phyloP scores from a whole-genome alignment of 2,113 vertebrate species.

The Ailuropoda melanoleuca region DNA sequence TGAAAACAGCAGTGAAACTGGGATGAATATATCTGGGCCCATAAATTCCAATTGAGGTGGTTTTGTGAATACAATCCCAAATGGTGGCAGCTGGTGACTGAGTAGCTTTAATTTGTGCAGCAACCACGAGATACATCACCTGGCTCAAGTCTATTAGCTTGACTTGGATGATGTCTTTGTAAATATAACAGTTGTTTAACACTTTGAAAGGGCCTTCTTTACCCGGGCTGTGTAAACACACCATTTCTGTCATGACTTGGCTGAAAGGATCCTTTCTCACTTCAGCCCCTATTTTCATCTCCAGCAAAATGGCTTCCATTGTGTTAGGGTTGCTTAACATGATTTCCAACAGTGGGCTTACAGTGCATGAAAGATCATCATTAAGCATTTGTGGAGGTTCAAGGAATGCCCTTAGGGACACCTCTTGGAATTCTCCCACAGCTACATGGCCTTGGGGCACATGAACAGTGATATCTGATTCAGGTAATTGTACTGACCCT shows the following conservation, averaged over 20 bases:
- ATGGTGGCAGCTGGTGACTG: slow-evolving; percentile 87
- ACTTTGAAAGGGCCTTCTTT: slow-evolving; percentile 93
- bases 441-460: slow-evolving; percentile 92
- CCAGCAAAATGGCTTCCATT: slow-evolving; percentile 88
- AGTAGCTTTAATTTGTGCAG: slow-evolving; percentile 86
- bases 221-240: slow-evolving; percentile 87
- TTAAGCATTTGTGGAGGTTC: slow-evolving; percentile 92
- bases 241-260: slow-evolving; percentile 93
- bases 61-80: slow-evolving; percentile 88
- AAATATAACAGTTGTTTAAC: slow-evolving; percentile 88
- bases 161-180: slow-evolving; percentile 92
- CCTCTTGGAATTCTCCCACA: slow-evolving; percentile 92
- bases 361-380: slow-evolving; percentile 90
- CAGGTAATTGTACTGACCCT: slow-evolving; percentile 91
- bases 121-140: slow-evolving; percentile 90
- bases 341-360: slow-evolving; percentile 94
- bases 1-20: slow-evolving; percentile 91
- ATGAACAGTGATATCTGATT: slow-evolving; percentile 90
- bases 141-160: slow-evolving; percentile 89
- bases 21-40: slow-evolving; percentile 96
- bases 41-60: slow-evolving; percentile 92
- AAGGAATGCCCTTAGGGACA: slow-evolving; percentile 91
- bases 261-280: slow-evolving; percentile 92
- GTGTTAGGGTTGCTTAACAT: slow-evolving; percentile 92
- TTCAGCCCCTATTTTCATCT: slow-evolving; percentile 92